Conservation (phyloP, 1,140 invertebrate species). For the Heliothis virescens region DNA sequence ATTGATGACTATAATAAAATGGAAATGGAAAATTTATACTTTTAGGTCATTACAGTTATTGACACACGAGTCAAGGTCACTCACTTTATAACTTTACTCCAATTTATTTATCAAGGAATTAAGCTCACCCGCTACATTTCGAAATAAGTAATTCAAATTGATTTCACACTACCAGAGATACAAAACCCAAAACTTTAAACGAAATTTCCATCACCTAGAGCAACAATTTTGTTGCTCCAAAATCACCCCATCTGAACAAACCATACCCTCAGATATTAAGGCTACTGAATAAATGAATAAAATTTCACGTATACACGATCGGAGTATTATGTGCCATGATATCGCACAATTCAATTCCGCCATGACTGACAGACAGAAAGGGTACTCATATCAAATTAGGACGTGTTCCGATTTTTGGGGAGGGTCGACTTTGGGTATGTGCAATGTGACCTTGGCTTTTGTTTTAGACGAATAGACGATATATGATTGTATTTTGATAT, state of each 20-base stretch:
- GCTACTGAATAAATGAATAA: slow-evolving; percentile 46
- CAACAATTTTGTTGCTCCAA: slow-evolving; percentile 2
- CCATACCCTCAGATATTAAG: slow-evolving; percentile 23
- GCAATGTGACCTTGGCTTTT: neutral
- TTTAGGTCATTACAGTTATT: no score
- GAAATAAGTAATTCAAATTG: no score
- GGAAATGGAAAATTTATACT: no score
- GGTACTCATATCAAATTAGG: slow-evolving; percentile 21
- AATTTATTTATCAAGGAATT: no score
- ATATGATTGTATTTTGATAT: no score
- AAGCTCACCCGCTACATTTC: no score
- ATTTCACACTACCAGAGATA: no score
- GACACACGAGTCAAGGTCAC: no score
- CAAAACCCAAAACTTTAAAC: neutral
- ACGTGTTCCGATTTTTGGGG: slow-evolving; percentile 31
- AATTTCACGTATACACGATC: slow-evolving; percentile 39
- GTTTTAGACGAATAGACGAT: neutral
- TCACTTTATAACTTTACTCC: no score
- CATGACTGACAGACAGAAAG: slow-evolving; percentile 45
- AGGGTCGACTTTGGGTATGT: neutral
- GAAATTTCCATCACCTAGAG: no score
- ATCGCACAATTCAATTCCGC: slow-evolving; percentile 45
- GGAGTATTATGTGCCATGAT: slow-evolving; percentile 34
- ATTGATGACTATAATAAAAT: no score
- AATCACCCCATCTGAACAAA: slow-evolving; percentile 6